Evolutionary conservation across 2,888 invertebrate species (phyloP).

Genomic region (Papilio protenor): DNA sequence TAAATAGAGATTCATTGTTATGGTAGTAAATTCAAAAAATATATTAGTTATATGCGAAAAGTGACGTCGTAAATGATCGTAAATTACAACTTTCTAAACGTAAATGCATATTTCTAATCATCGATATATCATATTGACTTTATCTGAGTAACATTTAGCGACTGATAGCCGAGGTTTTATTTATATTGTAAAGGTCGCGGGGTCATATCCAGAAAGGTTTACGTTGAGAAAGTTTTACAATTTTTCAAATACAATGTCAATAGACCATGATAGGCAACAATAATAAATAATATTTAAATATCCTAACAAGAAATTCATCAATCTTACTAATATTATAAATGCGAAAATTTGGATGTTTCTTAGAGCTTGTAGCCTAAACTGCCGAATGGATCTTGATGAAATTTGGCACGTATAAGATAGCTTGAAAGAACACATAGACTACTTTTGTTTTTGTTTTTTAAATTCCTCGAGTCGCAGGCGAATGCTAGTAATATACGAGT

Average conservation of each 20-base stretch:
- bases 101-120: constrained; percentile 17
- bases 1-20: not conserved
- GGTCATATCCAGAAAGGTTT: not conserved
- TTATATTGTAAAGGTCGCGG: not conserved
- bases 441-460: no score
- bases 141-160: constrained; percentile 11
- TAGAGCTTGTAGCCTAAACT: no score
- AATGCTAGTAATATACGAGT: no score
- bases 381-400: no score
- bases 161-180: not conserved
- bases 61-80: not conserved
- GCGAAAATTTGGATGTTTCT: no score
- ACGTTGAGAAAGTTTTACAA: constrained; percentile 4
- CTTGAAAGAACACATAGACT: no score
- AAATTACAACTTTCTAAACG: constrained; percentile 1
- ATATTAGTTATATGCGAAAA: not conserved
- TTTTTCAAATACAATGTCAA: not conserved
- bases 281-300: not conserved
- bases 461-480: no score
- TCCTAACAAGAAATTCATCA: not conserved
- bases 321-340: no score
- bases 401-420: no score
- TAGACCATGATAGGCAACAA: not conserved
- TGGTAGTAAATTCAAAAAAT: not conserved
- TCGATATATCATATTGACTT: constrained; percentile 7